phyloP scores from a whole-genome alignment of 2,888 invertebrate genomes.

The Abrostola triplasia region DNA sequence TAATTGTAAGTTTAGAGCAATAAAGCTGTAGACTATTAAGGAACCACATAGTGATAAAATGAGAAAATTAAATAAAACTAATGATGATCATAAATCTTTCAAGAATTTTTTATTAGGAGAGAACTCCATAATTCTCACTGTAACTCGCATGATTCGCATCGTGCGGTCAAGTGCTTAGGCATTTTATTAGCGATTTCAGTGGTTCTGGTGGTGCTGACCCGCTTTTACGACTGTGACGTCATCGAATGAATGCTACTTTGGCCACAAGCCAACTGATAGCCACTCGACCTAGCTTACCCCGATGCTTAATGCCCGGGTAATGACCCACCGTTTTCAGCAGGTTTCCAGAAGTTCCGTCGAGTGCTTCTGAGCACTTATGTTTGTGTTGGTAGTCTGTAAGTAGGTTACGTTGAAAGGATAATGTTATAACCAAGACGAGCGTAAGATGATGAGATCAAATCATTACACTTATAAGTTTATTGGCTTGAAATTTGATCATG shows the following conservation, averaged over 20 bases:
- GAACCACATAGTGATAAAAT: not conserved
- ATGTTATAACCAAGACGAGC: slow-evolving; percentile 35
- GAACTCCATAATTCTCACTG: slow-evolving; percentile 37
- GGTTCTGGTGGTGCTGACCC: slow-evolving; percentile 39
- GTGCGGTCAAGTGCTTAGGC: slow-evolving; percentile 46
- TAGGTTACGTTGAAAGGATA: slow-evolving; percentile 40
- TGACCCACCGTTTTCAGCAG: slow-evolving; percentile 77
- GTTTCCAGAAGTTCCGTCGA: slow-evolving; percentile 52
- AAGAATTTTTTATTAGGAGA: slow-evolving; percentile 12
- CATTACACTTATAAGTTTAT: slow-evolving; percentile 30
- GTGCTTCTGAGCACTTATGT: slow-evolving; percentile 47
- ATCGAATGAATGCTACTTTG: slow-evolving; percentile 78
- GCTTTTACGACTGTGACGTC: slow-evolving; percentile 68
- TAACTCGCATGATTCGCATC: slow-evolving; percentile 36
- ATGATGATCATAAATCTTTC: slow-evolving; percentile 21
- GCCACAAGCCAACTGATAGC: slow-evolving; percentile 82
- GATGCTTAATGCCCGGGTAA: slow-evolving; percentile 78
- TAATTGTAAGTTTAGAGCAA: no score
- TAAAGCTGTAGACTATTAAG: no score
- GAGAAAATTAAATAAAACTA: slow-evolving; percentile 19
- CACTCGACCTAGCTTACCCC: slow-evolving; percentile 76
- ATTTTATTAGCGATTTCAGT: slow-evolving; percentile 53
- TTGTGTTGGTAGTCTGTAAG: slow-evolving; percentile 25
- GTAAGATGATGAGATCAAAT: slow-evolving; percentile 38
- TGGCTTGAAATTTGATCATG: slow-evolving; percentile 17